These are phyloP conservation scores for Ormyrus pomaceus DNA, from an alignment of 2,888 invertebrate genomes.

Conservation along the genomic window DNA sequence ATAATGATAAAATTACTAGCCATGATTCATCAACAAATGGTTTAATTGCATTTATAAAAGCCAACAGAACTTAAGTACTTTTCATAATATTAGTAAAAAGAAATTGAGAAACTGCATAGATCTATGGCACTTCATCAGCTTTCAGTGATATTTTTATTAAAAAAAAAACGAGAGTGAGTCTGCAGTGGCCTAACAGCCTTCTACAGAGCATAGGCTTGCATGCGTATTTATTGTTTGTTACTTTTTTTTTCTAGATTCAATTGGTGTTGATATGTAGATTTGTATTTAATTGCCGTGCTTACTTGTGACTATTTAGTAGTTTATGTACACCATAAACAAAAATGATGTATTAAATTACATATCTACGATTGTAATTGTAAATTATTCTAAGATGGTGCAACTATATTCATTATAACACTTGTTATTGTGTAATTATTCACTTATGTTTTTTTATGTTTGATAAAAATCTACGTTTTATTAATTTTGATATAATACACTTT, in stretches of 20 bases:
- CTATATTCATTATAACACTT: slow-evolving; percentile 17
- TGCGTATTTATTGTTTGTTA: slow-evolving; percentile 37
- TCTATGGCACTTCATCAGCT: slow-evolving; percentile 21
- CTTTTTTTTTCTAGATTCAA: not conserved
- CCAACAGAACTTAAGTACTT: slow-evolving; percentile 75
- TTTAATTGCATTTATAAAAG: slow-evolving; percentile 95
- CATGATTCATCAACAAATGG: slow-evolving; percentile 99
- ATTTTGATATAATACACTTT: slow-evolving; percentile 45
- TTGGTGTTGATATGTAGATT: slow-evolving; percentile 39
- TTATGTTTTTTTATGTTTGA: slow-evolving; percentile 41
- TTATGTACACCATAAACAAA: slow-evolving; percentile 38
- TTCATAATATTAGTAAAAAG: slow-evolving; percentile 27
- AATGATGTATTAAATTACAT: not conserved
- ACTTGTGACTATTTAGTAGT: slow-evolving; percentile 36
- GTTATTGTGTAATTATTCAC: slow-evolving; percentile 23
- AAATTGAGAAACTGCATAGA: slow-evolving; percentile 35
- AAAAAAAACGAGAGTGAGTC: slow-evolving; percentile 2
- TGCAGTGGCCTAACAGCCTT: slow-evolving; percentile 37
- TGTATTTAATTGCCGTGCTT: slow-evolving; percentile 2
- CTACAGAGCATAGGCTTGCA: slow-evolving; percentile 39
- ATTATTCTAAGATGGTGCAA: slow-evolving; percentile 17
- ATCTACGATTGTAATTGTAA: slow-evolving; percentile 22
- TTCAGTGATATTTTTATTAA: slow-evolving; percentile 20
- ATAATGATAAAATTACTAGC: slow-evolving; percentile 80
- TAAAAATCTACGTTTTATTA: slow-evolving; percentile 29